Base-by-base conservation (phyloP, 1,140 invertebrate genomes). In the Phocides pigmalion region DNA sequence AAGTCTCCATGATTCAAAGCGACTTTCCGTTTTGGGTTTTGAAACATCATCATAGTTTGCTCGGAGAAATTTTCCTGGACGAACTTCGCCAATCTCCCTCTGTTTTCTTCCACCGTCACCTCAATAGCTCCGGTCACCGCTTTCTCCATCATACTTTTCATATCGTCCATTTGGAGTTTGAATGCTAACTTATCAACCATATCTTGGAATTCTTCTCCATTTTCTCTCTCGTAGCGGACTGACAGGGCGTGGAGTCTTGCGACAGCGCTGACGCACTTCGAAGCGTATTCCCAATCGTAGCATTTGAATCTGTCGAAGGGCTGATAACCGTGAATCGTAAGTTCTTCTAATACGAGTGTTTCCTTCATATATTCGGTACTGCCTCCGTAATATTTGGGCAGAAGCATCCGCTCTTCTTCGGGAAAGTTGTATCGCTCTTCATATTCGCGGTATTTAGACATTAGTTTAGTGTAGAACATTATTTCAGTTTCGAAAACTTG, bases 211-310 rank as follows among this genome's bases (percentile, higher is more conserved):
- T 64, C 63, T 3, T 54, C 41, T 0, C 65, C 71, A 16, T 62
- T 15, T 44, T 72, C 35, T 19, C 41, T 39, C 22, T 46, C 15
- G 16, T 54, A 69, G 1, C 68, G 72, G 4, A 76, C 63, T 0
- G 77, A 74, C n/a, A 80, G 47, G 4, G 69, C 70, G 41, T 79
- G 76, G 8, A 74, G 46, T 51, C 69, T 76, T 4, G 76, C 76
- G 5, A 79, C 42, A 44, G 68, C 28, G 16, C 64, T 46, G 0
- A 76, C 22, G 2, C 64, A 41, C 46, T 49, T 39, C 0, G 66
- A 20, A 15, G 77, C 70, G 37, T 71, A 74, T 0, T 66, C 56
- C 72, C 72, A 73, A 35, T 67, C 62, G 0, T 73, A 39, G 15
- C 64, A 42, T 39, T 72, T 61, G 1, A 71, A 64, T 61, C 72